Percentiles rank a stretch among this genome's conserved stretches.
These are phyloP conservation scores for Xiphias gladius DNA, from an alignment of 2,113 vertebrate species.

Conservation along the genomic window DNA sequence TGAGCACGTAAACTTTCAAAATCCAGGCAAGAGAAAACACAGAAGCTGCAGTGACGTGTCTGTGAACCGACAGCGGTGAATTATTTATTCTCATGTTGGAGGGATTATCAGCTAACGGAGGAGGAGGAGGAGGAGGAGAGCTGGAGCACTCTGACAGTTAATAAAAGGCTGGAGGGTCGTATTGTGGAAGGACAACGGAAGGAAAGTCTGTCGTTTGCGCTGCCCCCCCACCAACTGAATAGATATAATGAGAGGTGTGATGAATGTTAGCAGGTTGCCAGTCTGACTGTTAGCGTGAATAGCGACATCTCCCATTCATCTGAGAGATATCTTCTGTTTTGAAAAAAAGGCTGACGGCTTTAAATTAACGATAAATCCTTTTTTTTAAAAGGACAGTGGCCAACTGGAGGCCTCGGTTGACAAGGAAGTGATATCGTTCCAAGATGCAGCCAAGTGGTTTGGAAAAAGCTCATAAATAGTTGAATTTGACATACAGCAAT, in stretches of 20 bases:
- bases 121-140: slow-evolving; percentile 33
- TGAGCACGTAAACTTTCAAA: slow-evolving; percentile 28
- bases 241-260: slow-evolving; percentile 39
- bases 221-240: neutral
- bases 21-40: slow-evolving; percentile 46
- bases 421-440: neutral
- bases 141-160: slow-evolving; percentile 33
- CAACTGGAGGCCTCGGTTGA: neutral
- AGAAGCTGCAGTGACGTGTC: slow-evolving; percentile 44
- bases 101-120: slow-evolving; percentile 43
- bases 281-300: slow-evolving; percentile 29
- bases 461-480: neutral
- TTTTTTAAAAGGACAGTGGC: slow-evolving; percentile 15
- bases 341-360: neutral
- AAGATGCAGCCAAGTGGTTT: neutral
- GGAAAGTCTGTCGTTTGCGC: slow-evolving; percentile 17
- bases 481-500: neutral
- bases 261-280: slow-evolving; percentile 32
- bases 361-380: neutral
- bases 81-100: slow-evolving; percentile 61
- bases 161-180: slow-evolving; percentile 8
- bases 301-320: slow-evolving; percentile 17
- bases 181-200: slow-evolving; percentile 4
- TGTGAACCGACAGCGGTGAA: slow-evolving; percentile 51
- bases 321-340: neutral